phyloP scores from a whole-genome alignment of 2,797 vertebrate genomes.

The Gila robusta region DNA sequence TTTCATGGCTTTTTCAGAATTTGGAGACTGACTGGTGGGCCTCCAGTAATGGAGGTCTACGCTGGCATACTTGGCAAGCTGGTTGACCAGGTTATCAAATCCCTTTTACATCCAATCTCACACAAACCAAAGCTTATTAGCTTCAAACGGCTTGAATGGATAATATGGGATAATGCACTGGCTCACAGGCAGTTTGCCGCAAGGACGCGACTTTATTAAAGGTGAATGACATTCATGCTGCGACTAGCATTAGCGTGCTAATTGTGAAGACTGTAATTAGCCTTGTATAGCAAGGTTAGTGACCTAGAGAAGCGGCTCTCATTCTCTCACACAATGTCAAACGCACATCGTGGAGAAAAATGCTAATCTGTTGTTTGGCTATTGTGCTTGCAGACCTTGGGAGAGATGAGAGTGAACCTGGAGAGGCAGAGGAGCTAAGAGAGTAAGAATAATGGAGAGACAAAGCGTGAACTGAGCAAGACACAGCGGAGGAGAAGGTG shows the following conservation, averaged over 20 bases:
- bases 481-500: constrained; percentile 28
- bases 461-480: constrained; percentile 35
- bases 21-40: constrained; percentile 24
- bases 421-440: constrained; percentile 42
- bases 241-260: constrained; percentile 63
- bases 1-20: constrained; percentile 30
- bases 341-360: constrained; percentile 50
- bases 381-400: constrained; percentile 66
- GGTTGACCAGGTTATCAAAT: constrained; percentile 55
- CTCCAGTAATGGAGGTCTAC: constrained; percentile 29
- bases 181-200: constrained; percentile 61
- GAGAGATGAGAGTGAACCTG: constrained; percentile 53
- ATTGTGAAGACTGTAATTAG: constrained; percentile 67
- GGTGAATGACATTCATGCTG: constrained; percentile 59
- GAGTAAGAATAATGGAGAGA: constrained; percentile 36
- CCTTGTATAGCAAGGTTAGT: constrained; percentile 61
- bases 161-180: constrained; percentile 61
- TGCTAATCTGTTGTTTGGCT: constrained; percentile 60
- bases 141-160: constrained; percentile 60
- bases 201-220: constrained; percentile 61
- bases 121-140: constrained; percentile 58
- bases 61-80: constrained; percentile 43
- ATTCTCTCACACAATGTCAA: constrained; percentile 60
- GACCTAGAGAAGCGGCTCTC: constrained; percentile 52
- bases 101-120: constrained; percentile 52